Evolutionary conservation across 1,140 invertebrate species (phyloP).

Genomic region (Bombus waltoni): DNA sequence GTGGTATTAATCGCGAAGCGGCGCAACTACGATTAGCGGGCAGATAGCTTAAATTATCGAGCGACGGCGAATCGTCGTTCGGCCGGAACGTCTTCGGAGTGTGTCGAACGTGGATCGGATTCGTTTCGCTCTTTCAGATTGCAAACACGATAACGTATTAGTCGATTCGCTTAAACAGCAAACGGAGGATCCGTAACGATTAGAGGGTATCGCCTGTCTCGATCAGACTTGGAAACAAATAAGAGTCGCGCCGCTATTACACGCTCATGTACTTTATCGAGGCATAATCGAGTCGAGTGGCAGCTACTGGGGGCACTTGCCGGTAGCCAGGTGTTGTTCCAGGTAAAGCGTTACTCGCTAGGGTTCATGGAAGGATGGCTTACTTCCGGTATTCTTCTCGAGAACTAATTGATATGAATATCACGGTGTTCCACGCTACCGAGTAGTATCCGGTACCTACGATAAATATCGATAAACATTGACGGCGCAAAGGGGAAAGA

Average conservation of each 20-base stretch:
- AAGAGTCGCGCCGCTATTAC: background rate
- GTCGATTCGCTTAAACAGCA: background rate
- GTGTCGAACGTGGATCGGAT: too few species aligned
- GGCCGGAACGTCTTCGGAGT: too few species aligned
- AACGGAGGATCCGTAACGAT: background rate
- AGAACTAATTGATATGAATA: background rate
- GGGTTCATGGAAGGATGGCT: background rate
- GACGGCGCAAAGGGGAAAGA: background rate
- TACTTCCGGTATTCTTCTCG: background rate
- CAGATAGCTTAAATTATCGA: too few species aligned
- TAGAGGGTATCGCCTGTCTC: background rate
- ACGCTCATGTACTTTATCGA: background rate
- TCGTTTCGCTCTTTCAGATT: too few species aligned
- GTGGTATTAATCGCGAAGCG: conserved; percentile 40
- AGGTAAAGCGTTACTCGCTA: background rate
- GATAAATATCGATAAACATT: background rate
- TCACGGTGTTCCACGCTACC: background rate
- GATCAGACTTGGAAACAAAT: background rate
- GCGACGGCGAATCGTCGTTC: too few species aligned
- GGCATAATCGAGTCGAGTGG: background rate
- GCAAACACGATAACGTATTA: too few species aligned
- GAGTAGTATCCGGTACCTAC: background rate
- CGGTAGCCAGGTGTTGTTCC: background rate
- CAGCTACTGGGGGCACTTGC: background rate
- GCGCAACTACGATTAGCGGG: background rate